Base-by-base conservation (phyloP, 2,888 invertebrate genomes). In the Diplolepis rosae region DNA sequence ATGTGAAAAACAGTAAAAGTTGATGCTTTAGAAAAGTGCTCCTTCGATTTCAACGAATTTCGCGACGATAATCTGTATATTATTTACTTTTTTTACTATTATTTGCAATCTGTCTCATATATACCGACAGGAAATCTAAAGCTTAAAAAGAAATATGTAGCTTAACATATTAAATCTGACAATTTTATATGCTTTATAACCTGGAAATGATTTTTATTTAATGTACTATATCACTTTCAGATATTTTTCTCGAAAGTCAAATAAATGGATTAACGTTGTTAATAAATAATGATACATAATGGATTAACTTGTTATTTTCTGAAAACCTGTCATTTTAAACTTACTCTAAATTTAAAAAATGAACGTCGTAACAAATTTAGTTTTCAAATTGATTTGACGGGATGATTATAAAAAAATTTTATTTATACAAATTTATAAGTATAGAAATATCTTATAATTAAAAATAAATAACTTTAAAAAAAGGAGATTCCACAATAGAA, bases 241-340 rank as follows among this genome's bases (percentile, higher is more conserved):
- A 61, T 61, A 61, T 35, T 27, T 61, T 61, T 61, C 27, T 35
- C 24, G n/a, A 3, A 39, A 39, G 7, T 24, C 7, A 24, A 61
- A 61, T 61, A 61, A 61, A 61, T 39, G 18, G 22, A 61, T 39
- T 61, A 39, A 22, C 24, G 9, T n/a, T n/a, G n/a, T n/a, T n/a
- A n/a, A n/a, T n/a, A n/a, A n/a, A n/a, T n/a, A n/a, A n/a, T n/a
- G n/a, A n/a, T n/a, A n/a, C n/a, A n/a, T n/a, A n/a, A n/a, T n/a
- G n/a, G 6, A 39, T 24, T 11, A 35, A 61, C 24, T 61, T 39
- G 61, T 61, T 39, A 18, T 18, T 61, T 22, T 56, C 11, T 7
- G 6, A 9, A 15, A 3, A 45, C 15, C 45, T 7, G 45, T 18
- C 6, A 45, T 9, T 61, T 61, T 39, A 7, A 18, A 13, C 28